Evolutionary conservation across 2,797 vertebrate genomes (phyloP).

Genomic region (Podarcis siculus): DNA sequence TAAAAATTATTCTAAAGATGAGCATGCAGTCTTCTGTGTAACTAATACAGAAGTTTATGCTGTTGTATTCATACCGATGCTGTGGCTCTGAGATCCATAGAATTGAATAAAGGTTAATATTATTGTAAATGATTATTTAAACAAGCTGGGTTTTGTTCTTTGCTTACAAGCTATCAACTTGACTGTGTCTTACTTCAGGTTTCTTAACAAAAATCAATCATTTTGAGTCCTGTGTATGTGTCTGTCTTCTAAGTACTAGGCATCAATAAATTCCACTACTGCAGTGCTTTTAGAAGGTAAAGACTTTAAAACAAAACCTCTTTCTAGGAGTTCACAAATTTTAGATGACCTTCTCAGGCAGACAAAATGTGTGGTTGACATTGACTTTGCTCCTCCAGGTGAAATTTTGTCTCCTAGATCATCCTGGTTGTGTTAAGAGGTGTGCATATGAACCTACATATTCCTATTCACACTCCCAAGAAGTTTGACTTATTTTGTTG

Average conservation of each 20-base stretch:
- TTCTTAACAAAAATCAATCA: neutral
- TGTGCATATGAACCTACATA: too few species aligned
- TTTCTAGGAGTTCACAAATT: neutral
- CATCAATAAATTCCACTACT: neutral
- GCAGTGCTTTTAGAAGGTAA: neutral
- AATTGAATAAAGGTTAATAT: neutral
- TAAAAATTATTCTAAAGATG: accelerated
- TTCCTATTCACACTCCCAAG: too few species aligned
- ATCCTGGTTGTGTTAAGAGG: neutral
- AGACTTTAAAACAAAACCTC: neutral
- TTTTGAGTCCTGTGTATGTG: neutral
- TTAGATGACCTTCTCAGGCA: neutral
- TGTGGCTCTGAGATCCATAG: neutral
- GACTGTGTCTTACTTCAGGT: neutral
- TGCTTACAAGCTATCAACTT: neutral
- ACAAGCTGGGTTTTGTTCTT: neutral
- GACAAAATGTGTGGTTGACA: neutral
- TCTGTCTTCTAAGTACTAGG: neutral
- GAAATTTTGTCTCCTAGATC: neutral
- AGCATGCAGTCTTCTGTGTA: neutral
- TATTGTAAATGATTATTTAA: neutral
- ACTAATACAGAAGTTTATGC: neutral
- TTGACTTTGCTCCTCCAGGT: neutral
- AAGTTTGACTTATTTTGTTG: too few species aligned
- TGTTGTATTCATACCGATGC: neutral